phyloP scores from a whole-genome alignment of 2,113 vertebrate species.

The Aegithalos caudatus region DNA sequence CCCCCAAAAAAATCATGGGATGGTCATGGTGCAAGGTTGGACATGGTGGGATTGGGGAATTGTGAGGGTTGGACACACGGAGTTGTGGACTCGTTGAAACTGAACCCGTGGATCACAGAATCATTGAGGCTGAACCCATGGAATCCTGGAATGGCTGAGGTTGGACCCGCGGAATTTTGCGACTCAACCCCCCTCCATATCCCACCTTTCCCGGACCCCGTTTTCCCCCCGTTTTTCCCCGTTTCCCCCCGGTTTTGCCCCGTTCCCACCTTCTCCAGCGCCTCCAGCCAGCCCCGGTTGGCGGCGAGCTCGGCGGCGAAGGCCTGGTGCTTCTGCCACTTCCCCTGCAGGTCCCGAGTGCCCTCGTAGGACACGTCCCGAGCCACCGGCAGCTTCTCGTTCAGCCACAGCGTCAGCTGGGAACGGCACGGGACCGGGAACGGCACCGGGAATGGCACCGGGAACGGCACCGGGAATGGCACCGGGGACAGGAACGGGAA shows the following conservation, averaged over 20 bases:
- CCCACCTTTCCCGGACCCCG: not conserved
- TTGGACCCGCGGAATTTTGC: not conserved
- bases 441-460: no score
- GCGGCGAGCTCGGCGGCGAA: conserved; percentile 90
- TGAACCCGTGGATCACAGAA: not conserved
- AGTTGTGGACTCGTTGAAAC: not conserved
- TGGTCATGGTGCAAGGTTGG: not conserved
- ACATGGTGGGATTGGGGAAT: fast-evolving
- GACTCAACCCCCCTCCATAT: not conserved
- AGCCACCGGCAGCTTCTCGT: conserved; percentile 92
- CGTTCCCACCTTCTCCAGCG: conserved; percentile 77
- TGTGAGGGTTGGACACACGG: fast-evolving
- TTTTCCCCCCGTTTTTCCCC: not conserved
- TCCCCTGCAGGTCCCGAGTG: conserved; percentile 87
- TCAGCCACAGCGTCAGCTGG: conserved; percentile 89
- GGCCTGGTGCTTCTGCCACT: conserved; percentile 92
- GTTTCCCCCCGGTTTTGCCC: not conserved
- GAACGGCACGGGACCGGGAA: no score
- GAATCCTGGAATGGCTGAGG: fast-evolving
- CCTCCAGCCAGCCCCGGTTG: conserved; percentile 87
- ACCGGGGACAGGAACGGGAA: fast-evolving
- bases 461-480: fast-evolving
- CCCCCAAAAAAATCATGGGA: no score
- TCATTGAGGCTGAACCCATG: not conserved
- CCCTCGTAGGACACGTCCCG: conserved; percentile 90